A percentile compares a stretch with the other conserved stretches of the same genome.
These are phyloP conservation scores for Dusona sp. DNA, from an alignment of 2,888 invertebrate species.

Conservation along the genomic window DNA sequence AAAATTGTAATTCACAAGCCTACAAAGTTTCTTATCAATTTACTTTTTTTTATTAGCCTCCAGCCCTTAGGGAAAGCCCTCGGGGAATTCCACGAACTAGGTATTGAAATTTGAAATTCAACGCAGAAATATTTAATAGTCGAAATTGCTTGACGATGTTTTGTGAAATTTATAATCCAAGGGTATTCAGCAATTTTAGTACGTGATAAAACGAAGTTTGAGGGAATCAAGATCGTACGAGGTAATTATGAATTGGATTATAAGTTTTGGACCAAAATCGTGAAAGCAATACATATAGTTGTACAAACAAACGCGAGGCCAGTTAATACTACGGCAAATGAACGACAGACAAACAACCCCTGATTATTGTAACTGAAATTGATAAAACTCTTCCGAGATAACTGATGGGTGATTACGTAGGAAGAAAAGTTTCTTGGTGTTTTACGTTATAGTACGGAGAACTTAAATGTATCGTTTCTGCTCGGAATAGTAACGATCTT, in stretches of 20 bases:
- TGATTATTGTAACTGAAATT: neutral
- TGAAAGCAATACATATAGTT: neutral
- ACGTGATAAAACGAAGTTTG: neutral
- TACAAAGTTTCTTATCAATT: neutral
- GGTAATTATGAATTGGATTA: neutral
- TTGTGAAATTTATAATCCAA: neutral
- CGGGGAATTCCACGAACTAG: neutral
- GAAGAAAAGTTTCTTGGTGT: neutral
- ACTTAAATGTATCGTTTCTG: neutral
- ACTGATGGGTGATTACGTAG: neutral
- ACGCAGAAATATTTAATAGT: neutral
- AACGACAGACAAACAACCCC: neutral
- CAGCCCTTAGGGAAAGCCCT: constrained; percentile 1
- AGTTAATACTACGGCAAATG: neutral
- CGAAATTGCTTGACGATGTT: neutral
- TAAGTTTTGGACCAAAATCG: neutral
- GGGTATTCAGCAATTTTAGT: neutral
- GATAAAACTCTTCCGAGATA: neutral
- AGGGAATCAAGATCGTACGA: neutral
- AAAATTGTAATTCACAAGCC: constrained; percentile 36
- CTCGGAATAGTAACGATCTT: too few relatives aligned
- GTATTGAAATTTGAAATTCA: constrained; percentile 36
- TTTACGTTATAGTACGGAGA: neutral
- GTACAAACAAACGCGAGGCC: neutral
- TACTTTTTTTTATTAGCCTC: neutral